phyloP scores from a whole-genome alignment of 2,888 invertebrate species.

The Anoncus sp. region DNA sequence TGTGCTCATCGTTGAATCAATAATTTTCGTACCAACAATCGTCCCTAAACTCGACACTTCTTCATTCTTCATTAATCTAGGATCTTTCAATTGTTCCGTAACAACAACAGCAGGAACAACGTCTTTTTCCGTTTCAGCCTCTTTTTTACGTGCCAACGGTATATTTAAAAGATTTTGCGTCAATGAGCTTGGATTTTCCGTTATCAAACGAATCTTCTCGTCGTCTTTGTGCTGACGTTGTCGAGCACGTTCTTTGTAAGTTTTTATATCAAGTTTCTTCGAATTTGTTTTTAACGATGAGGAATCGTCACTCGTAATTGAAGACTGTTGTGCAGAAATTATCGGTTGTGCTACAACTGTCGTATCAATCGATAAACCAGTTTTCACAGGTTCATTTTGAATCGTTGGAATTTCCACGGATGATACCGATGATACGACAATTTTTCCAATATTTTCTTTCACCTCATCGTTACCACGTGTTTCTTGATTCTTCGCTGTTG shows the following conservation, averaged over 20 bases:
- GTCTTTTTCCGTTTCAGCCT: neutral
- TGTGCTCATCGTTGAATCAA: neutral
- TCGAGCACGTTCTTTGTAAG: slow-evolving; percentile 76
- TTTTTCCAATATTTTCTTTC: neutral
- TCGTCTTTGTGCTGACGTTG: slow-evolving; percentile 67
- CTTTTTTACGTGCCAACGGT: slow-evolving; percentile 59
- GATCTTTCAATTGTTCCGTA: neutral
- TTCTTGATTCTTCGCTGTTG: neutral
- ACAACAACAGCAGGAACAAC: too few relatives aligned
- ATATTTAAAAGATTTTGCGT: slow-evolving; percentile 71
- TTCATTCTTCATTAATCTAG: neutral
- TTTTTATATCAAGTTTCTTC: slow-evolving; percentile 77
- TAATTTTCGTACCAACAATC: neutral
- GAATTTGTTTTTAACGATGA: slow-evolving; percentile 33
- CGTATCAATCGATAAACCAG: neutral
- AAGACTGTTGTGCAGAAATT: neutral
- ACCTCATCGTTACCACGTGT: neutral
- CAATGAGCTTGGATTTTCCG: slow-evolving; percentile 66
- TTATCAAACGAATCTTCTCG: slow-evolving; percentile 59
- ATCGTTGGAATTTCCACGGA: neutral
- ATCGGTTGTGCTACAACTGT: neutral
- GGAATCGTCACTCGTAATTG: neutral
- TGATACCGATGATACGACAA: neutral
- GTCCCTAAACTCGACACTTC: neutral
- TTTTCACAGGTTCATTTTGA: neutral